Conservation (phyloP, 2,797 vertebrate species). For the Sparidentex hasta region DNA sequence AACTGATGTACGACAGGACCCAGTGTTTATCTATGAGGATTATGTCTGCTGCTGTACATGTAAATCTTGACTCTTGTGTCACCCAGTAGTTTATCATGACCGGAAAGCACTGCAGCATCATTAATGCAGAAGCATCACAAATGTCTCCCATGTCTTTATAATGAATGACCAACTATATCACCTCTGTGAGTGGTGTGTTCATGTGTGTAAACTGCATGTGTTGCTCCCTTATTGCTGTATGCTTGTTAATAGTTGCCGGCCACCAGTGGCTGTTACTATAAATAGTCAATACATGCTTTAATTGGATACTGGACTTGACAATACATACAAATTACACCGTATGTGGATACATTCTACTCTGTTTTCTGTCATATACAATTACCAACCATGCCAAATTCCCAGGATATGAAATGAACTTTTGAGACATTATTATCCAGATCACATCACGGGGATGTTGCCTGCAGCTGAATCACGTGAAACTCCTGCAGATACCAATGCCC, state of each 20-base stretch:
- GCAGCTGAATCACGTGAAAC: slow-evolving; percentile 9
- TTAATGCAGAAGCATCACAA: neutral
- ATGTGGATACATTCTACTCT: neutral
- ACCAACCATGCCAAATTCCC: neutral
- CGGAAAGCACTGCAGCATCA: neutral
- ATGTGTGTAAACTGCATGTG: slow-evolving; percentile 11
- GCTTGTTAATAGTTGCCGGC: neutral
- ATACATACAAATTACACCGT: neutral
- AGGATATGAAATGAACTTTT: neutral
- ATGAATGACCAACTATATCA: neutral
- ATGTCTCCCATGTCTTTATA: neutral
- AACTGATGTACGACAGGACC: neutral
- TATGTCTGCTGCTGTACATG: neutral
- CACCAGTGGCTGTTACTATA: neutral
- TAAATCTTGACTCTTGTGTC: neutral
- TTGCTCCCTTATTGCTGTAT: neutral
- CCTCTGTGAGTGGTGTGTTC: slow-evolving; percentile 12
- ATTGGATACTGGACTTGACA: slow-evolving; percentile 18
- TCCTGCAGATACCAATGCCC: slow-evolving; percentile 4
- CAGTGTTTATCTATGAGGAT: slow-evolving; percentile 11
- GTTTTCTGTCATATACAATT: neutral
- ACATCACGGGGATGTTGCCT: slow-evolving; percentile 11
- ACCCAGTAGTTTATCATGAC: neutral
- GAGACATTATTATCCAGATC: neutral
- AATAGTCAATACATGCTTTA: neutral